Conservation (phyloP, 2,888 invertebrate genomes). For the Aporophyla nigra region DNA sequence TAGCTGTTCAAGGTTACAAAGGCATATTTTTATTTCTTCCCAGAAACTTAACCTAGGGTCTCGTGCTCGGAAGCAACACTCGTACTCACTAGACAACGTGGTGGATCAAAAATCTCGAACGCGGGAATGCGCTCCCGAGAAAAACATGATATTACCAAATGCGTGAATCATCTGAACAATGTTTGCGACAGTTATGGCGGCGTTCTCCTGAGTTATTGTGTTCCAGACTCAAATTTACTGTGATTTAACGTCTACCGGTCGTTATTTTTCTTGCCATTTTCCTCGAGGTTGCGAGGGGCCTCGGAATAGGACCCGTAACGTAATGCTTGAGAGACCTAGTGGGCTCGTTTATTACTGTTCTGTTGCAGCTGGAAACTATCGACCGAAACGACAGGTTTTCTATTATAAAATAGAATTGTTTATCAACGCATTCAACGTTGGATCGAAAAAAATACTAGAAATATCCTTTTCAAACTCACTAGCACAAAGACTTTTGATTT, state of each 20-base stretch:
- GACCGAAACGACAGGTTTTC: constrained; percentile 1
- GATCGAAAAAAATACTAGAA: background rate
- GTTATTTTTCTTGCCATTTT: constrained; percentile 80
- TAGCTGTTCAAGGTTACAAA: background rate
- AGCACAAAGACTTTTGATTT: background rate
- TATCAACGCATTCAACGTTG: no score
- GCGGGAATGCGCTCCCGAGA: constrained; percentile 62
- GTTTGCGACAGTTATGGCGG: constrained; percentile 88
- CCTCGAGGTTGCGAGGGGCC: constrained; percentile 68
- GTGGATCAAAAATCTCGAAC: constrained; percentile 51
- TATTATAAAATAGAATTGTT: background rate
- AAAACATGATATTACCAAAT: constrained; percentile 83
- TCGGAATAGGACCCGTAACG: constrained; percentile 52
- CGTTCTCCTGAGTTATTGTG: constrained; percentile 87
- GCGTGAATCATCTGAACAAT: constrained; percentile 88
- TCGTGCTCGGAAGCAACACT: background rate
- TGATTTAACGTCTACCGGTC: constrained; percentile 85
- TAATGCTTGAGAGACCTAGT: constrained; percentile 57
- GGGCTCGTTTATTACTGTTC: constrained; percentile 41
- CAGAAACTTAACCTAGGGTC: background rate
- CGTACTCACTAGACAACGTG: constrained; percentile 26
- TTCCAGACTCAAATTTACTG: constrained; percentile 86
- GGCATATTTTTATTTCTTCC: background rate
- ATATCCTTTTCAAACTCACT: background rate
- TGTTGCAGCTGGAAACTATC: constrained; percentile 41